Conservation (phyloP, 2,113 vertebrate species). For the Odocoileus virginianus region DNA sequence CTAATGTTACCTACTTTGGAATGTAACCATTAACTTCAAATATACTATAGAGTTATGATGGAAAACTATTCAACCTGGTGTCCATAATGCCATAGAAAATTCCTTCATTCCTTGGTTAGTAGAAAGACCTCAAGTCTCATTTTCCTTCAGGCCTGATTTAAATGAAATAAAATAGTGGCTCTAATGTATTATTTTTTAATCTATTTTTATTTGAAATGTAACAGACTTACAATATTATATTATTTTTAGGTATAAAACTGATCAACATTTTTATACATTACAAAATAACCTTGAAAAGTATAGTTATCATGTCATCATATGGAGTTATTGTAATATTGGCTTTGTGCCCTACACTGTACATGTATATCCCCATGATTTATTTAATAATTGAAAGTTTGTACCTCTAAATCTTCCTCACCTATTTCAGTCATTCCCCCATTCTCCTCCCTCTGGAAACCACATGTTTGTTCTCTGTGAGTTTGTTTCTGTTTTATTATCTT, state of each 20-base stretch:
- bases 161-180: constrained; percentile 1
- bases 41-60: not conserved
- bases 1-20: not conserved
- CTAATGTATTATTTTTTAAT: not conserved
- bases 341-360: not conserved
- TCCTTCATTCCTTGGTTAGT: not conserved
- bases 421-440: not conserved
- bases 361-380: not conserved
- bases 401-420: not conserved
- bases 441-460: not conserved
- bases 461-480: not conserved
- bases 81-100: not conserved
- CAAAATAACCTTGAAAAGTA: not conserved
- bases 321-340: not conserved
- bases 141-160: not conserved
- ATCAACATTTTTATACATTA: not conserved
- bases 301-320: not conserved
- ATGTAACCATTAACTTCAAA: constrained; percentile 4
- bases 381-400: not conserved
- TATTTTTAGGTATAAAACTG: not conserved
- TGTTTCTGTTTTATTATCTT: not conserved
- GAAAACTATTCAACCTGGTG: not conserved
- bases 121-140: not conserved
- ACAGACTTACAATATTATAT: not conserved
- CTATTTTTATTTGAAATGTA: not conserved